phyloP scores from a whole-genome alignment of 2,888 invertebrate species.

The Carterocephalus palaemon region DNA sequence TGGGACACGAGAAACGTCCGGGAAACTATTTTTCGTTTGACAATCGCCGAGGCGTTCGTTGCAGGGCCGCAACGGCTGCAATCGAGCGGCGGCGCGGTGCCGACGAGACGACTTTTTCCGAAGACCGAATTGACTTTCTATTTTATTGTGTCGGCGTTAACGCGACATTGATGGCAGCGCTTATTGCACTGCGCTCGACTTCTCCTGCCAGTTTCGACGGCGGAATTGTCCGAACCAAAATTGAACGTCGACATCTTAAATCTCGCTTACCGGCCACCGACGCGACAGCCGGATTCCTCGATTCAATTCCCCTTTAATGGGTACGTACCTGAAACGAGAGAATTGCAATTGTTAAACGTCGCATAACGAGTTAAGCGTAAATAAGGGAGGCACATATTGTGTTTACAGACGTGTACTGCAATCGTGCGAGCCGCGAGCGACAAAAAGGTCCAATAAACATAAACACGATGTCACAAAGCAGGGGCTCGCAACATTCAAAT shows the following conservation, averaged over 20 bases:
- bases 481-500: slow-evolving; percentile 42
- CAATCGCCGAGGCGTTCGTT: slow-evolving; percentile 29
- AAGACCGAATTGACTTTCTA: slow-evolving; percentile 58
- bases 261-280: slow-evolving; percentile 28
- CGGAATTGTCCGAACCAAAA: slow-evolving; percentile 53
- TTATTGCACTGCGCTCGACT: slow-evolving; percentile 64
- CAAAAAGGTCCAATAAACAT: slow-evolving; percentile 26
- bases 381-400: slow-evolving; percentile 13
- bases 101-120: slow-evolving; percentile 40
- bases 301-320: slow-evolving; percentile 9
- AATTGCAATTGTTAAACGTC: slow-evolving; percentile 12
- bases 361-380: slow-evolving; percentile 3
- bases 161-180: slow-evolving; percentile 72
- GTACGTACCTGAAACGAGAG: slow-evolving; percentile 55
- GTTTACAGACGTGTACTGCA: slow-evolving; percentile 14
- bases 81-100: slow-evolving; percentile 23
- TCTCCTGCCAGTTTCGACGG: slow-evolving; percentile 52
- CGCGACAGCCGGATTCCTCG: slow-evolving; percentile 13
- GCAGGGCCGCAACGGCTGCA: slow-evolving; percentile 26
- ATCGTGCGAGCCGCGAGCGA: slow-evolving; percentile 23
- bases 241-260: slow-evolving; percentile 44
- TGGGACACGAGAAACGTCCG: slow-evolving; percentile 36
- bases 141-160: slow-evolving; percentile 73
- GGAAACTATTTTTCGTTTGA: slow-evolving; percentile 39
- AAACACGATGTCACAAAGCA: slow-evolving; percentile 27